A percentile compares a stretch with the other conserved stretches of the same genome.
These are phyloP conservation scores for Helicoverpa assulta DNA, from an alignment of 2,888 invertebrate genomes.

Conservation along the genomic window DNA sequence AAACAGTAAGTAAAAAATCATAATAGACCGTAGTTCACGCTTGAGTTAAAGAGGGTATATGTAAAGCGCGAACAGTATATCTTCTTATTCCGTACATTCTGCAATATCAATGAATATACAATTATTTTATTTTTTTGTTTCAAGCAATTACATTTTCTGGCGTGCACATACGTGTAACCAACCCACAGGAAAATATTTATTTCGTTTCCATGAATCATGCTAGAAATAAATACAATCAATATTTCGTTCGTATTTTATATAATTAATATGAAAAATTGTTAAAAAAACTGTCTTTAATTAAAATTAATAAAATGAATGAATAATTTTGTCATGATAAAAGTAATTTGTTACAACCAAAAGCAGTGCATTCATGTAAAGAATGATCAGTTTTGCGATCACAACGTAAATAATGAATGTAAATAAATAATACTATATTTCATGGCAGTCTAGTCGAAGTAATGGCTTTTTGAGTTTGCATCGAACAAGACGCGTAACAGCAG, in stretches of 20 bases:
- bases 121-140: too few species aligned
- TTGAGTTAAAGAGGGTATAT: too few species aligned
- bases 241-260: slow-evolving; percentile 83
- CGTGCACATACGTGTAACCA: slow-evolving; percentile 16
- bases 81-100: too few species aligned
- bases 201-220: slow-evolving; percentile 21
- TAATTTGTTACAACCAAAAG: slow-evolving; percentile 76
- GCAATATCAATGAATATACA: too few species aligned
- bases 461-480: slow-evolving; percentile 46
- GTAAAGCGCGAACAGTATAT: too few species aligned
- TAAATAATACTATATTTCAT: slow-evolving; percentile 65
- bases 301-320: slow-evolving; percentile 78
- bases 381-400: slow-evolving; percentile 53
- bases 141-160: too few species aligned
- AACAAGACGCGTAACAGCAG: slow-evolving; percentile 50
- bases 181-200: slow-evolving; percentile 46
- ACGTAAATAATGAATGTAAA: slow-evolving; percentile 69
- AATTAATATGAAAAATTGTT: slow-evolving; percentile 87
- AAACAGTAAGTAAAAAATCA: too few species aligned
- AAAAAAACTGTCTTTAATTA: slow-evolving; percentile 87
- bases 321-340: slow-evolving; percentile 78
- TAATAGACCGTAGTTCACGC: too few species aligned
- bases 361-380: slow-evolving; percentile 64
- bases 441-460: slow-evolving; percentile 63
- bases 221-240: slow-evolving; percentile 64